Percentiles rank a stretch among this genome's conserved stretches.
These are phyloP conservation scores for Parnassius glacialis DNA, from an alignment of 2,888 invertebrate species.

Conservation along the genomic window DNA sequence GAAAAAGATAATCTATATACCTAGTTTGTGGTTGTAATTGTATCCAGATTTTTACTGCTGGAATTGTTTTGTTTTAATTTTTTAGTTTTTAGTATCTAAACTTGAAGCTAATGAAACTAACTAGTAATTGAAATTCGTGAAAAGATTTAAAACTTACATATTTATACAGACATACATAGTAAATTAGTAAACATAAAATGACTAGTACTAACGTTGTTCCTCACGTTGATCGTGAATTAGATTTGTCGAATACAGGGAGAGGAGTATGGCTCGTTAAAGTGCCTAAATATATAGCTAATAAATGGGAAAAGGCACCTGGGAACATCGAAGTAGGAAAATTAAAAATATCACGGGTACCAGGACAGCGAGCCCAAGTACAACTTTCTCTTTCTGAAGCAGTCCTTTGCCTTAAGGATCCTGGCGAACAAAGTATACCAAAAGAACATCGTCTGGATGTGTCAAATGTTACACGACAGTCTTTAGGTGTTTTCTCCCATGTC, in stretches of 20 bases:
- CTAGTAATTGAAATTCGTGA: too few species aligned
- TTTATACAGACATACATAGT: conserved; percentile 11
- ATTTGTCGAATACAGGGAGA: conserved; percentile 92
- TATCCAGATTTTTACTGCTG: too few species aligned
- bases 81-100: too few species aligned
- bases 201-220: conserved; percentile 52
- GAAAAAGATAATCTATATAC: too few species aligned
- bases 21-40: too few species aligned
- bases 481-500: conserved; percentile 95
- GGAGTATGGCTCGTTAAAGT: conserved; percentile 98
- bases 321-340: conserved; percentile 96
- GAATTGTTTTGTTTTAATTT: too few species aligned
- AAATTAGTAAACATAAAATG: conserved; percentile 36
- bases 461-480: conserved; percentile 93
- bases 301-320: conserved; percentile 96
- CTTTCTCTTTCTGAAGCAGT: conserved; percentile 91
- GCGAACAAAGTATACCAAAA: conserved; percentile 91
- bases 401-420: conserved; percentile 87
- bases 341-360: conserved; percentile 89
- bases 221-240: conserved; percentile 89
- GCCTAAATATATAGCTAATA: conserved; percentile 96
- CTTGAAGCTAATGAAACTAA: too few species aligned
- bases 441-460: conserved; percentile 96
- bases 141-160: too few species aligned
- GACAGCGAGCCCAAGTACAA: conserved; percentile 93